Base-by-base conservation (phyloP, 1,140 invertebrate genomes). In the Idris sp. region DNA sequence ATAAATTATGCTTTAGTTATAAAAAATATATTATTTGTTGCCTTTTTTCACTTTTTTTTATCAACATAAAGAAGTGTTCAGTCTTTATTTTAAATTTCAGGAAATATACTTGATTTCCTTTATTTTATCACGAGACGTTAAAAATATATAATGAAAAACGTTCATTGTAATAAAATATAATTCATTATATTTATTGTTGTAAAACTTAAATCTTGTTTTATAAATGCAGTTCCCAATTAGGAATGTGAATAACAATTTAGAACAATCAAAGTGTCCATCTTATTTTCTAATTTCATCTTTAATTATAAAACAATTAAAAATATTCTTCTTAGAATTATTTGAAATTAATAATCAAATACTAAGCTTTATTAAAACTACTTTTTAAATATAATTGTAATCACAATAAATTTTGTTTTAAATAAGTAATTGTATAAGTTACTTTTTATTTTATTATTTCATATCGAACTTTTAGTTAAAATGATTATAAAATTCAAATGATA, bases 51-150 rank as follows among this genome's bases (percentile, higher is more conserved):
- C 46, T 62, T 62, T 48, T 40, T 56, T 74, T 33, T n/a, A n/a
- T 35, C 40, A 49, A 48, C 28, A 31, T 43, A 56, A 61, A 54
- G 35, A 54, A 58, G 51, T 43, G n/a, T 41, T 74, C 71, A 74
- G 71, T 74, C 71, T 74, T 68, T 31, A 13, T 40, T 44, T 22
- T 10, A 53, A 61, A 62, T 28, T 43, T 36, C 13, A 31, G 16
- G 15, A 59, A 28, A 46, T 9, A 38, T 11, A 7, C n/a, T n/a
- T n/a, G n/a, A n/a, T n/a, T 49, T 13, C 33, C 46, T 49, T 36
- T 40, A 56, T 41, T 75, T 68, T 67, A 56, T 59, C 72, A 53
- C 69, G 59, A 41, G 15, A 77, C 36, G 43, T 54, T 65, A 16
- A 11, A 7, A 14, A 9, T 40, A 65, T 36, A 5, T n/a, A 40